Evolutionary conservation across 2,113 vertebrate species (phyloP).

Genomic region (Bettongia penicillata): DNA sequence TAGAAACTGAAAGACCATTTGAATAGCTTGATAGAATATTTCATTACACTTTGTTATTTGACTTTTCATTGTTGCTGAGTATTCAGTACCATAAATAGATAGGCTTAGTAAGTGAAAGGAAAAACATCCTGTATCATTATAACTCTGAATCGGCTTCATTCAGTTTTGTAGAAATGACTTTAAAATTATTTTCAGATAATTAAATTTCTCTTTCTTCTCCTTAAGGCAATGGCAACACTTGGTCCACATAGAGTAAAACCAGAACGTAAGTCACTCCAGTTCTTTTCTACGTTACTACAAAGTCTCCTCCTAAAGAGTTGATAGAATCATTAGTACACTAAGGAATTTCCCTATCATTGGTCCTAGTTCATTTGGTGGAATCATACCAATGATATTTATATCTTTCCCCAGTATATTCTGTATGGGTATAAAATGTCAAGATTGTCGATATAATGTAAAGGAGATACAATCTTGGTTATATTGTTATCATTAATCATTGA

Average conservation of each 20-base stretch:
- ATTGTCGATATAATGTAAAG: background rate
- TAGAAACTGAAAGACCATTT: slow-evolving; percentile 34
- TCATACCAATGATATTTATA: background rate
- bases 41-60: slow-evolving; percentile 54
- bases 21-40: slow-evolving; percentile 16
- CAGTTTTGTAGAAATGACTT: background rate
- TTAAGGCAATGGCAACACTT: slow-evolving; percentile 94
- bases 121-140: background rate
- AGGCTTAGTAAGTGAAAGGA: slow-evolving; percentile 32
- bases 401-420: slow-evolving; percentile 20
- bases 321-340: slow-evolving; percentile 10
- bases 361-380: slow-evolving; percentile 27
- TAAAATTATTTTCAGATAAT: slow-evolving; percentile 26
- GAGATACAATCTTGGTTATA: background rate
- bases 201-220: slow-evolving; percentile 40
- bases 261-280: slow-evolving; percentile 89
- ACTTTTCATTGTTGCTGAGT: background rate
- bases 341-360: background rate
- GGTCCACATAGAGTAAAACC: slow-evolving; percentile 94
- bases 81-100: slow-evolving; percentile 39
- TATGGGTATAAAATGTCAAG: background rate
- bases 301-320: background rate
- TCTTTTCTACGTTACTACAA: background rate
- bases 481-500: background rate
- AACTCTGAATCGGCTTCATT: background rate